Conservation (phyloP, 2,113 vertebrate species). For the Alectura lathami region DNA sequence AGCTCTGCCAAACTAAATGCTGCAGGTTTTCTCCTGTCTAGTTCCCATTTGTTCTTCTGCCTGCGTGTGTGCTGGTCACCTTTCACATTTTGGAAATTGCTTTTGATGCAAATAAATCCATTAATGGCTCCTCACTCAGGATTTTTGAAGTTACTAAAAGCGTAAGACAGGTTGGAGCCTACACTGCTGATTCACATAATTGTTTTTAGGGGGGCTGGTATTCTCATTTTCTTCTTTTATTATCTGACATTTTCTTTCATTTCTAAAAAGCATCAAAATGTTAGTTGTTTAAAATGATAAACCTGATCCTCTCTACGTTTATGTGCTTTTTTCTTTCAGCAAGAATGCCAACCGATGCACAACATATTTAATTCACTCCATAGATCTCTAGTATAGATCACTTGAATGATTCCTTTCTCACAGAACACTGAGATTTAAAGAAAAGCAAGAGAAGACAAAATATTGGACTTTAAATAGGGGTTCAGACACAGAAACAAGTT, state of each 20-base stretch:
- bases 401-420: neutral
- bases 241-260: neutral
- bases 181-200: neutral
- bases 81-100: slow-evolving; percentile 19
- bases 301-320: neutral
- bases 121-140: neutral
- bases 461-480: neutral
- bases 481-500: neutral
- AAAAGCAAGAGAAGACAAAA: neutral
- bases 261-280: slow-evolving; percentile 28
- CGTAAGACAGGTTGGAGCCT: neutral
- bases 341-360: neutral
- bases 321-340: slow-evolving; percentile 1
- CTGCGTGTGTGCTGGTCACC: neutral
- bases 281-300: slow-evolving; percentile 38
- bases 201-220: neutral
- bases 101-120: slow-evolving; percentile 6
- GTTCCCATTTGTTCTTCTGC: neutral
- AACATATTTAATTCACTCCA: neutral
- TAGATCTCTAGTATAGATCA: neutral
- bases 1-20: neutral
- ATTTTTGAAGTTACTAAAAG: neutral
- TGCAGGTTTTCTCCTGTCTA: neutral
- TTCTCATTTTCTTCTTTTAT: slow-evolving; percentile 41
- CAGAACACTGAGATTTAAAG: neutral